Conservation (phyloP, 2,888 invertebrate genomes). For the Eupithecia vulgata region DNA sequence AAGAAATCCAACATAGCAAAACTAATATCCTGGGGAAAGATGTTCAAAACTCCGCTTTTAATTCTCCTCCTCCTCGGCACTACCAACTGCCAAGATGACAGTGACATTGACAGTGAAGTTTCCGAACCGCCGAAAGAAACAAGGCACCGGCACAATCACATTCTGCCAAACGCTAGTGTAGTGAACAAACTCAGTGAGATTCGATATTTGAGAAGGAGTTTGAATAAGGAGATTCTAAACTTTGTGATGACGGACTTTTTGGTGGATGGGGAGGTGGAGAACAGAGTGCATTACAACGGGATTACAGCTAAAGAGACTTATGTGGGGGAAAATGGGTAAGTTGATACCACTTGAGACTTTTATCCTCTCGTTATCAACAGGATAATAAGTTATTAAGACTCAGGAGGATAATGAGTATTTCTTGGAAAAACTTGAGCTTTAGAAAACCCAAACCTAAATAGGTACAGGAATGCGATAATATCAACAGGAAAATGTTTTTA, state of each 20-base stretch:
- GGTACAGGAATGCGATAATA: neutral
- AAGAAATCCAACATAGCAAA: slow-evolving; percentile 69
- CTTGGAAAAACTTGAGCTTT: neutral
- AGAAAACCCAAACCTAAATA: neutral
- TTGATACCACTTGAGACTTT: slow-evolving; percentile 26
- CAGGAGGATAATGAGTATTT: neutral
- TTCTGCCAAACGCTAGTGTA: slow-evolving; percentile 55
- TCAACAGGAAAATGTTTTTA: neutral
- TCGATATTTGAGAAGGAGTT: slow-evolving; percentile 70
- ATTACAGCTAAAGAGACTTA: slow-evolving; percentile 88
- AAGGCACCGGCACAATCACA: slow-evolving; percentile 58
- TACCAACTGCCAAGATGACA: slow-evolving; percentile 69
- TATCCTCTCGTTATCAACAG: neutral
- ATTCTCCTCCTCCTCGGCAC: slow-evolving; percentile 71
- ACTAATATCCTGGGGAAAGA: slow-evolving; percentile 68
- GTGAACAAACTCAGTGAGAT: slow-evolving; percentile 70
- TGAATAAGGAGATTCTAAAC: slow-evolving; percentile 79
- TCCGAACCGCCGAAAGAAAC: slow-evolving; percentile 13
- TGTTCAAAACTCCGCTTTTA: slow-evolving; percentile 69
- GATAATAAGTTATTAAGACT: too few species aligned
- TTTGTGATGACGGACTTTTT: slow-evolving; percentile 87
- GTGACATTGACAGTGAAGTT: slow-evolving; percentile 53
- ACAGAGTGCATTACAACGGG: slow-evolving; percentile 85
- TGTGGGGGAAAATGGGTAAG: slow-evolving; percentile 83
- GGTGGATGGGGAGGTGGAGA: slow-evolving; percentile 88